A percentile compares a stretch with the other conserved stretches of the same genome.
Evolutionary conservation across 2,888 invertebrate species (phyloP).

Genomic region (Drosophila hamatofila): DNA sequence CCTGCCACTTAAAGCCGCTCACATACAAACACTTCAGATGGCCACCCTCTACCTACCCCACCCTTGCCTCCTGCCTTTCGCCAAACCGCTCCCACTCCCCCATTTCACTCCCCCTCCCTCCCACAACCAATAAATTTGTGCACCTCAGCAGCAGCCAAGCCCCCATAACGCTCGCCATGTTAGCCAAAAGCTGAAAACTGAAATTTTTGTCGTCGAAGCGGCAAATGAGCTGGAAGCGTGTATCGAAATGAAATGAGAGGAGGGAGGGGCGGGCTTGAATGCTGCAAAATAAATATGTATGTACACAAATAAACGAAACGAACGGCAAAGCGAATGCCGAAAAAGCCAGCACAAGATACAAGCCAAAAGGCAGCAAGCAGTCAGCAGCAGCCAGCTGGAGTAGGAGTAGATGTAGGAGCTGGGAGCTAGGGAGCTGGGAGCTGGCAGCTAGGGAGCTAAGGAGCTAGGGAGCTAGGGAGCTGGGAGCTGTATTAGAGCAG

Average conservation of each 20-base stretch:
- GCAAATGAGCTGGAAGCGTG: slow-evolving; percentile 78
- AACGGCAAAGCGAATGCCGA: slow-evolving; percentile 56
- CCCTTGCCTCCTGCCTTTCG: too few species aligned
- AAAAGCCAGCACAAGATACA: slow-evolving; percentile 39
- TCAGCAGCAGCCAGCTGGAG: slow-evolving; percentile 3
- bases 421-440: not conserved
- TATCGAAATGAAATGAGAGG: slow-evolving; percentile 42
- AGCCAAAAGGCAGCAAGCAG: slow-evolving; percentile 7
- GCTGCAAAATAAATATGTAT: slow-evolving; percentile 76
- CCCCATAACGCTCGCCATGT: slow-evolving; percentile 35
- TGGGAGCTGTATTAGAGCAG: not conserved
- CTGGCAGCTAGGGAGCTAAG: not conserved
- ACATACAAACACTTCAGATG: slow-evolving; percentile 53
- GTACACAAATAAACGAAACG: slow-evolving; percentile 61
- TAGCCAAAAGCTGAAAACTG: slow-evolving; percentile 64
- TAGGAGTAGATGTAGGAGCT: not conserved
- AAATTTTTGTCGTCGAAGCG: slow-evolving; percentile 79
- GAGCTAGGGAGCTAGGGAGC: not conserved
- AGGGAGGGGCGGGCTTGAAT: slow-evolving; percentile 21
- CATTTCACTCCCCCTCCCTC: too few species aligned
- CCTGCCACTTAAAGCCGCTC: slow-evolving; percentile 73
- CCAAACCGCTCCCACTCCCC: too few species aligned
- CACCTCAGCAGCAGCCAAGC: slow-evolving; percentile 38
- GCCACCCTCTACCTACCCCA: not conserved
- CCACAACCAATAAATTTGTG: slow-evolving; percentile 44